Base-by-base conservation (phyloP, 2,888 invertebrate genomes). In the Drosophila buzzatii region DNA sequence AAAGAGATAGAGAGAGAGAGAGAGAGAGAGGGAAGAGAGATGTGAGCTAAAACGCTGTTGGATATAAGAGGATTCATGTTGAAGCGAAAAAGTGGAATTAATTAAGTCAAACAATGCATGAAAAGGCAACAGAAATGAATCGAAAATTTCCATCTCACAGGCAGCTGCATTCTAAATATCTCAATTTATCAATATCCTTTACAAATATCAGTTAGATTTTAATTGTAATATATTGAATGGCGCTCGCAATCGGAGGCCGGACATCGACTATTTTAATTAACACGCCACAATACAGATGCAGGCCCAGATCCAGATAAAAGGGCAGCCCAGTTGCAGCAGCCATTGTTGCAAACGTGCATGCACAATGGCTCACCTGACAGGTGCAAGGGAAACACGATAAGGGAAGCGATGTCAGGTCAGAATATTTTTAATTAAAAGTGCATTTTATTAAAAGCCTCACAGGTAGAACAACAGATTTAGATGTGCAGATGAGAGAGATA, bases 351-450 rank as follows among this genome's bases (percentile, higher is more conserved):
- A 14, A 8, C 64, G 45, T 60, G 47, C 44, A 47, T 41, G 53
- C 44, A 45, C 57, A 60, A 60, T 31, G 44, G 60, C 64, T 35
- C 41, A 70, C 55, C 55, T 74, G 72, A 20, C 23, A 16, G 18
- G 8, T 41, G 20, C 12, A n/a, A 12, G 44, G 14, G 5, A 2
- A 4, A 16, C 16, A 6, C 18, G 35, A 39, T 14, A 37, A 31
- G 10, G 37, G 8, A 9, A 8, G 44, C 18, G 14, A 16, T 45
- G 51, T 39, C 51, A 23, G 49, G 49, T 33, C 33, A 57, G 60
- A 45, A 61, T 61, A 66, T 71, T 76, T 82, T 81, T 82, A 79
- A 81, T 81, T 81, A 81, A 81, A 81, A 76, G 47, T 72, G 73
- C 70, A 73, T 79, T 81, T 76, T 71, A 81, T 74, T 76, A 64